Conservation (phyloP, 2,888 invertebrate genomes). For the Drosophila prostipennis region DNA sequence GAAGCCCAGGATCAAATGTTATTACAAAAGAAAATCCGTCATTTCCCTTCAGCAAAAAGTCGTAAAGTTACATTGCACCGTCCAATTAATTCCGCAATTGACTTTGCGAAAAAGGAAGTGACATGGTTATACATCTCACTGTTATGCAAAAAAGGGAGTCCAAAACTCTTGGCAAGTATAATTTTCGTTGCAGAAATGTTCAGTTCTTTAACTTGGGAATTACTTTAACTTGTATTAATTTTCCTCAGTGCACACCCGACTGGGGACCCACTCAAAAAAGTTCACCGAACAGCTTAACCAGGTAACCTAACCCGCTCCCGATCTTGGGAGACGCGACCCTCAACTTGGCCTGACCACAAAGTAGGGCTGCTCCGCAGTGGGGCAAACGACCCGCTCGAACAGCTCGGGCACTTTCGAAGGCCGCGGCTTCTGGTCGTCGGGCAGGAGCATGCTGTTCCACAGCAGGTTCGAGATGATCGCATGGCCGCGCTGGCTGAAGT, state of each 20-base stretch:
- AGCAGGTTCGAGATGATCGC: conserved; percentile 85
- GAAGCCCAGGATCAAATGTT: background rate
- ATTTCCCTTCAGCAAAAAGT: no score
- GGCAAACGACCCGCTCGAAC: conserved; percentile 75
- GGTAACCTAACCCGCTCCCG: conserved; percentile 11
- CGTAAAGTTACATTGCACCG: background rate
- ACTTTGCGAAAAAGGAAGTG: background rate
- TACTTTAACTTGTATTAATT: background rate
- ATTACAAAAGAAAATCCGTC: background rate
- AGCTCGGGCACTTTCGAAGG: conserved; percentile 31
- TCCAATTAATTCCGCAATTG: background rate
- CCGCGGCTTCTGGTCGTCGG: conserved; percentile 82
- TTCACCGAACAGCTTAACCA: conserved; percentile 2
- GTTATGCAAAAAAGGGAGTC: no score
- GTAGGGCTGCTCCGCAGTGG: conserved; percentile 78
- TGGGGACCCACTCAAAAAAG: background rate
- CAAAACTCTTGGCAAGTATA: no score
- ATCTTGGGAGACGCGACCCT: conserved; percentile 5
- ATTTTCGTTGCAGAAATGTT: no score
- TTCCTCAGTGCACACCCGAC: conserved; percentile 6
- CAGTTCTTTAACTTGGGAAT: background rate
- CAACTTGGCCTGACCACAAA: conserved; percentile 72
- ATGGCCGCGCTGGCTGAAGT: conserved; percentile 86
- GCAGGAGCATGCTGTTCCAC: conserved; percentile 86
- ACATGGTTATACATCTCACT: no score